Conservation (phyloP, 2,797 vertebrate genomes). For the Channallabes apus region DNA sequence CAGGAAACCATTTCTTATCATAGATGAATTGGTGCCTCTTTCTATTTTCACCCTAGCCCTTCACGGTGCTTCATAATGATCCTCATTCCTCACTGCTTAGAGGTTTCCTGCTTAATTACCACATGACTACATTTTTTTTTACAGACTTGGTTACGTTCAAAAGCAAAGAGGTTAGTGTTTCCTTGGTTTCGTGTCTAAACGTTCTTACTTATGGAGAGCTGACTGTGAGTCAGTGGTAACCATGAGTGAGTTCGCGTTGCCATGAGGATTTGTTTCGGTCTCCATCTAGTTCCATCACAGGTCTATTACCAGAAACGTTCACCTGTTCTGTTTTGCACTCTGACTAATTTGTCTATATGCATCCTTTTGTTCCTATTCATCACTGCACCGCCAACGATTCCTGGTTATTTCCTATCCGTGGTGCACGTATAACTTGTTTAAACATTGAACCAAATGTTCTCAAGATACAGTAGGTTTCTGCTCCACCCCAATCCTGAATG, state of each 20-base stretch:
- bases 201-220: neutral
- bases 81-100: constrained; percentile 43
- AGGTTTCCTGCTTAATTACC: constrained; percentile 40
- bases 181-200: constrained; percentile 1
- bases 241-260: neutral
- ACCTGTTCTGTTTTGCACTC: neutral
- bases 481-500: neutral
- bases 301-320: neutral
- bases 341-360: neutral
- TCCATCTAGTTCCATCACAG: neutral
- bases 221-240: neutral
- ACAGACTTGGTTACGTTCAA: constrained; percentile 11
- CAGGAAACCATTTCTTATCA: constrained; percentile 47
- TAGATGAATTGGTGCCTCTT: constrained; percentile 39
- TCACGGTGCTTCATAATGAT: constrained; percentile 37
- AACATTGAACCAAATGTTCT: neutral
- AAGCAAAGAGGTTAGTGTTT: constrained; percentile 9
- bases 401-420: neutral
- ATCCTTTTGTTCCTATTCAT: neutral
- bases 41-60: constrained; percentile 44
- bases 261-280: neutral
- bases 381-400: neutral
- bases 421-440: neutral
- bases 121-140: constrained; percentile 20
- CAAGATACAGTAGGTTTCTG: neutral